phyloP scores from a whole-genome alignment of 2,888 invertebrate genomes.

The Sylvicola fuscatus region DNA sequence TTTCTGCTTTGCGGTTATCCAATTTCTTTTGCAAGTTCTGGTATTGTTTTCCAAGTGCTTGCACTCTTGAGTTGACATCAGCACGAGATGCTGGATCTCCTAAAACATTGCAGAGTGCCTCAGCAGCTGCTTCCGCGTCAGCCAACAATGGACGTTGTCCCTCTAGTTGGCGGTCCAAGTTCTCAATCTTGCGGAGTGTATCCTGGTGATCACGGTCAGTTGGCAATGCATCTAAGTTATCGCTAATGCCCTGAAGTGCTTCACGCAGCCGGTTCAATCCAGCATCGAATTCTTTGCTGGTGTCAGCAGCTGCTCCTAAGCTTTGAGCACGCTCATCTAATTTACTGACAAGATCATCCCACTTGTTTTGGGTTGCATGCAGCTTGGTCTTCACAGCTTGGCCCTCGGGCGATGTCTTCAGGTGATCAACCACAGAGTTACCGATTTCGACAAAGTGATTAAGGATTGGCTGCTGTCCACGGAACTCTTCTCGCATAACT shows the following conservation, averaged over 20 bases:
- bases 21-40: slow-evolving; percentile 75
- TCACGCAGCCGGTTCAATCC: slow-evolving; percentile 63
- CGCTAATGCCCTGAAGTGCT: slow-evolving; percentile 71
- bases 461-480: slow-evolving; percentile 77
- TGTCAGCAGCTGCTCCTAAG: slow-evolving; percentile 78
- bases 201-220: slow-evolving; percentile 69
- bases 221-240: slow-evolving; percentile 65
- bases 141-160: slow-evolving; percentile 73
- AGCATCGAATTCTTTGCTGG: slow-evolving; percentile 82
- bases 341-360: slow-evolving; percentile 62
- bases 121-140: slow-evolving; percentile 79
- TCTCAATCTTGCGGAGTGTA: slow-evolving; percentile 69
- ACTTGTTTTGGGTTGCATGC: slow-evolving; percentile 45
- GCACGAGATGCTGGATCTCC: slow-evolving; percentile 79
- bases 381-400: slow-evolving; percentile 50
- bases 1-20: slow-evolving; percentile 74
- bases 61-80: slow-evolving; percentile 76
- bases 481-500: slow-evolving; percentile 87
- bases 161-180: slow-evolving; percentile 70
- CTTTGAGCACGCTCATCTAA: slow-evolving; percentile 77
- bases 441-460: slow-evolving; percentile 69
- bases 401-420: slow-evolving; percentile 35
- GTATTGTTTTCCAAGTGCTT: slow-evolving; percentile 71
- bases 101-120: slow-evolving; percentile 63
- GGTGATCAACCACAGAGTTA: slow-evolving; percentile 42